Evolutionary conservation across 1,140 invertebrate genomes (phyloP).

Genomic region (Drosophila sp.): DNA sequence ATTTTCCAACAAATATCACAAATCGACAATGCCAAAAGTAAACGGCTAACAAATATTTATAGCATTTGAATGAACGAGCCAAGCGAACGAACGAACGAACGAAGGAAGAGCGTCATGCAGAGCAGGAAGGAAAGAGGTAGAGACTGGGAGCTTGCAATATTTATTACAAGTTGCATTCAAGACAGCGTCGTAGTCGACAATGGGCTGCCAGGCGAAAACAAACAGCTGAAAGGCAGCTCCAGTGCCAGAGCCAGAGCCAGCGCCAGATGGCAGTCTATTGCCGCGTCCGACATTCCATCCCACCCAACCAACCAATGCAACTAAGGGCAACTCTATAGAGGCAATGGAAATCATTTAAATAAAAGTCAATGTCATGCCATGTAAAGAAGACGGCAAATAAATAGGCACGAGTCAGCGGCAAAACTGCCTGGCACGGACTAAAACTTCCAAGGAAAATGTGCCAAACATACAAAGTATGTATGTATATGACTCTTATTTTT

Average conservation of each 20-base stretch:
- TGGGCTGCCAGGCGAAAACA: constrained; percentile 61
- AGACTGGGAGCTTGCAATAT: constrained; percentile 61
- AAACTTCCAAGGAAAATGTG: constrained; percentile 16
- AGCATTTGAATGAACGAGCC: constrained; percentile 46
- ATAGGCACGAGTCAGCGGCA: constrained; percentile 50
- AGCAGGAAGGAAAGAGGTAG: constrained; percentile 20
- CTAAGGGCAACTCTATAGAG: constrained; percentile 15
- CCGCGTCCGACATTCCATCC: constrained; percentile 14
- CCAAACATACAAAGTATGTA: neutral
- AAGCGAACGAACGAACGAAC: neutral
- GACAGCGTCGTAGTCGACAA: constrained; percentile 49
- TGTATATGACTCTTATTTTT: neutral
- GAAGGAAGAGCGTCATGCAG: constrained; percentile 24
- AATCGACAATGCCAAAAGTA: constrained; percentile 73
- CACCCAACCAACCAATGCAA: constrained; percentile 2
- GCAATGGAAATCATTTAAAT: constrained; percentile 77
- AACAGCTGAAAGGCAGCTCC: constrained; percentile 47
- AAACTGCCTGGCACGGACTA: constrained; percentile 23
- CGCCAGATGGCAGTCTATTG: constrained; percentile 66
- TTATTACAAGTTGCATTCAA: constrained; percentile 79
- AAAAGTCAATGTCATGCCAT: constrained; percentile 81
- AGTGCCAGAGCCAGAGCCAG: neutral
- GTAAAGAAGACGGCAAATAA: constrained; percentile 76
- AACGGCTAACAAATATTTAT: constrained; percentile 81
- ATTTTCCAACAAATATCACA: constrained; percentile 78